Evolutionary conservation across 2,797 vertebrate species (phyloP).

Genomic region (Channa striata): DNA sequence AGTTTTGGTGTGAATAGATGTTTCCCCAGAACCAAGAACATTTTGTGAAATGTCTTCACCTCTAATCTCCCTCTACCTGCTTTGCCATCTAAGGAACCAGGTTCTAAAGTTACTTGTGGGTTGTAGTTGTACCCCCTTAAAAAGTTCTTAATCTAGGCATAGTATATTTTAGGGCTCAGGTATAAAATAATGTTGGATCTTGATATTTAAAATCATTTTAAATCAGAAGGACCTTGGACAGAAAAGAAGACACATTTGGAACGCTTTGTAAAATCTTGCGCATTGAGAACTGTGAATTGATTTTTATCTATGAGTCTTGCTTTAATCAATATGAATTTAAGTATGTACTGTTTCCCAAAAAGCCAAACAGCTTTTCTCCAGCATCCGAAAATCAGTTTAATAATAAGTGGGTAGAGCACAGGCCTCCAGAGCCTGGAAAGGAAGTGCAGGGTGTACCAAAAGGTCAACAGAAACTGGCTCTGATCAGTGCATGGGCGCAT

Average conservation of each 20-base stretch:
- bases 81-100: no score
- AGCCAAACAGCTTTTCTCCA: conserved; percentile 5
- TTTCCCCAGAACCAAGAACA: no score
- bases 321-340: not conserved
- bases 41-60: no score
- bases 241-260: not conserved
- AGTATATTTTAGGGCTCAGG: no score
- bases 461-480: conserved; percentile 69
- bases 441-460: conserved; percentile 61
- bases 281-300: not conserved
- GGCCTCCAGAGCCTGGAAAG: conserved; percentile 62
- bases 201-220: no score
- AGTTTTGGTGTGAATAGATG: no score
- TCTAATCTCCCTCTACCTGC: no score
- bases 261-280: not conserved
- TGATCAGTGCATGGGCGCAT: conserved; percentile 55
- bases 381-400: conserved; percentile 16
- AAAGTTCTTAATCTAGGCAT: no score
- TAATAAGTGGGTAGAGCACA: conserved; percentile 49
- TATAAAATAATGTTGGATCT: no score
- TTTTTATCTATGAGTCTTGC: not conserved
- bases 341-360: not conserved
- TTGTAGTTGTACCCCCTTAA: no score
- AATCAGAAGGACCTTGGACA: no score
- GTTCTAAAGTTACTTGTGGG: no score